These are phyloP conservation scores for Phyllotreta striolata DNA, from an alignment of 2,888 invertebrate genomes.

Conservation along the genomic window DNA sequence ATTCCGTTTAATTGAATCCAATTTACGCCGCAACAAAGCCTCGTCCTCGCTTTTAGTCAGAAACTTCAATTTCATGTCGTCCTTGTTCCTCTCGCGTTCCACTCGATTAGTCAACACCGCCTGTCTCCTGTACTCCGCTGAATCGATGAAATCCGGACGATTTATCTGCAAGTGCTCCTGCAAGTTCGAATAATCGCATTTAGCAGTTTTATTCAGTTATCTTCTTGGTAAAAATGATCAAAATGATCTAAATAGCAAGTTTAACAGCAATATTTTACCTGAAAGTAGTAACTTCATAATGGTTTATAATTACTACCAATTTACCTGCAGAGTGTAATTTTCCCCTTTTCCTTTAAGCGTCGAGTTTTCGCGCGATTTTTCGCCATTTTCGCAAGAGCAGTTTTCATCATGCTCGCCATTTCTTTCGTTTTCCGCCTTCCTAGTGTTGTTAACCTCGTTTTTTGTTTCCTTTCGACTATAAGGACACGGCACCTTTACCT, in stretches of 20 bases:
- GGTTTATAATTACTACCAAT: too few relatives aligned
- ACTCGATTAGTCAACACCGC: constrained; percentile 42
- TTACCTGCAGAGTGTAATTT: constrained; percentile 46
- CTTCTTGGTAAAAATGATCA: too few relatives aligned
- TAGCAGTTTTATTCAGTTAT: too few relatives aligned
- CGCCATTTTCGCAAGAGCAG: background rate
- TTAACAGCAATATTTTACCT: too few relatives aligned
- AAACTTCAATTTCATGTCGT: constrained; percentile 56
- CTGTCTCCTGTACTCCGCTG: constrained; percentile 64
- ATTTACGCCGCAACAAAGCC: constrained; percentile 30
- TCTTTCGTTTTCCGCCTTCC: constrained; percentile 23
- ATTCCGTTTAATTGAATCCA: background rate
- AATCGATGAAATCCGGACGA: constrained; percentile 73
- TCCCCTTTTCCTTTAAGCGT: constrained; percentile 21
- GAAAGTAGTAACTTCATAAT: too few relatives aligned
- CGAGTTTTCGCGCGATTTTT: constrained; percentile 10
- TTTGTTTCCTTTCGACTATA: constrained; percentile 42
- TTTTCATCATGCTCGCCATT: constrained; percentile 14
- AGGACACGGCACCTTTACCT: constrained; percentile 45
- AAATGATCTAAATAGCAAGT: too few relatives aligned
- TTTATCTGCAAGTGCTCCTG: constrained; percentile 76
- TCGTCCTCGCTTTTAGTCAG: constrained; percentile 42
- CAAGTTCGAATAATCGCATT: constrained; percentile 46
- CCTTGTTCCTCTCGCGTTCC: constrained; percentile 58
- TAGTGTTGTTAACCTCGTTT: constrained; percentile 39